Evolutionary conservation across 2,797 vertebrate genomes (phyloP), one percentile per base, ranked within the genome.

Genomic region (Falco cherrug): DNA sequence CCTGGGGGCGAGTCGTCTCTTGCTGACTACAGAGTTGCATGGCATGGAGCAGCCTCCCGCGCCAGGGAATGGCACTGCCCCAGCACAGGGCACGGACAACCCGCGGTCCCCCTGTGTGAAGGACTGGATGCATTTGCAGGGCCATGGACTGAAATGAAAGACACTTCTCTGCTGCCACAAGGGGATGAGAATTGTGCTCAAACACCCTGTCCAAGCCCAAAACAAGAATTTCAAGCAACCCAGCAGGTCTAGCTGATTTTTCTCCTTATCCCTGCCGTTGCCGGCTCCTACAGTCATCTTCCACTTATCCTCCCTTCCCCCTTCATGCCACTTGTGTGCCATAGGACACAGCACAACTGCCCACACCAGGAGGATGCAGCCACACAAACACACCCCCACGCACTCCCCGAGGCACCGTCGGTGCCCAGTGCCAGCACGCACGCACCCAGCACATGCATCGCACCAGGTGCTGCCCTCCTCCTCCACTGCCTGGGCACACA

Each of bases 361-460:
- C 59, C 51, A 35, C 61, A 13, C 25, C 41, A 31, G 51, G 57
- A 89, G 45, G 64, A 39, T 17, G 28, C 69, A 70, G 65, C 53
- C 78, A 25, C 18, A 6, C 33, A 59, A 73, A 83, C 56, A 11
- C 10, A 3, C 26, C 41, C 87, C 60, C 56, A 64, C 10, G 1
- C 33, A 14, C 5, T 11, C 18, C 70, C 43, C 3, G 10, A n/a
- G 51, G 48, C 83, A 31, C 8, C 31, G 37, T n/a, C 0, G 0
- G 18, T 84, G 81, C 76, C 59, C 76, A 10, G 33, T 1, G 0
- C 43, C 4, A 1, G 24, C 51, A 39, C 0, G 0, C n/a, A 7
- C 0, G 0, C 39, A 7, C 11, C 41, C 10, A 2, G 37, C 3
- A 9, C 61, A 13, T 5, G 0, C 1, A 0, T 67, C 9, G 4